phyloP scores from a whole-genome alignment of 2,113 vertebrate species.

The Alosa alosa region DNA sequence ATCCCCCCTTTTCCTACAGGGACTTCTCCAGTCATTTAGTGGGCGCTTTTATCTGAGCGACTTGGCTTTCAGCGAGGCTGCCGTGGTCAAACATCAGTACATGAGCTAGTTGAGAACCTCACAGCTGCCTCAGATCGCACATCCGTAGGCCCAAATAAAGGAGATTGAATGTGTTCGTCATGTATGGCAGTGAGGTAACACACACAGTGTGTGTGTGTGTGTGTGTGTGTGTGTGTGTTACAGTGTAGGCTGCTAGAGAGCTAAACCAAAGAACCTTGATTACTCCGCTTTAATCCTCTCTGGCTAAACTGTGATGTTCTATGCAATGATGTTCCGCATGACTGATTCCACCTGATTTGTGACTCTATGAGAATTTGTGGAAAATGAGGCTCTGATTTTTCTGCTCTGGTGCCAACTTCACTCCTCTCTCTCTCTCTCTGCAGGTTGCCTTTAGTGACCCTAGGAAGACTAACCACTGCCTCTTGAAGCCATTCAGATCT shows the following conservation, averaged over 20 bases:
- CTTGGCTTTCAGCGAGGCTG: not conserved
- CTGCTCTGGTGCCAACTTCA: not conserved
- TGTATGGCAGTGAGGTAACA: no score
- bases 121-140: not conserved
- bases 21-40: slow-evolving; percentile 18
- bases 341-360: no score
- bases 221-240: no score
- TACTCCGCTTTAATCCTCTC: no score
- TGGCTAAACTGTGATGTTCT: no score
- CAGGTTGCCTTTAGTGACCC: slow-evolving; percentile 2
- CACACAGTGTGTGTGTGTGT: no score
- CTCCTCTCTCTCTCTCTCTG: not conserved
- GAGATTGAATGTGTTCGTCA: no score
- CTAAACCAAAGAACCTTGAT: no score
- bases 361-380: not conserved
- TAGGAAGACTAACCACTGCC: not conserved
- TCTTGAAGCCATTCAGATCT: not conserved
- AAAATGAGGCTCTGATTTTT: not conserved
- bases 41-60: not conserved
- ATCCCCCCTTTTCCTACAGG: slow-evolving; percentile 20
- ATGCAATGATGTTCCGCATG: no score
- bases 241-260: no score
- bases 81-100: not conserved
- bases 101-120: not conserved
- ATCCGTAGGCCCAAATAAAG: not conserved